Evolutionary conservation across 92 coral and sea anemone species (phyloP), one percentile per base, ranked within the genome.

Genomic region (Phenganax marumi): DNA sequence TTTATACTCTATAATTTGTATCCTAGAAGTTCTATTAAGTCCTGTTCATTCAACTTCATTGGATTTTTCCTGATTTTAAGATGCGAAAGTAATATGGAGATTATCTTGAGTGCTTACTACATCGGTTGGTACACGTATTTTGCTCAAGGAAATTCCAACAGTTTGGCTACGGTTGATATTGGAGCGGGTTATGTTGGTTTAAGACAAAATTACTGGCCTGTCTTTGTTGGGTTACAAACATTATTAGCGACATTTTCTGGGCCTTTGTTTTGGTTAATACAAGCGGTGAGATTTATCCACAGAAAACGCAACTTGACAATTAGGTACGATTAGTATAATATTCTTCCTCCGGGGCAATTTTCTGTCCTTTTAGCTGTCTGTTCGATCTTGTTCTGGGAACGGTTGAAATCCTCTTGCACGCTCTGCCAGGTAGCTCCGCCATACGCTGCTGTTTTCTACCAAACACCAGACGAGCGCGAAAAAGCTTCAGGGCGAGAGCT

Each of bases 101-200:
- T 83, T 18, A 54, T 81, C 8, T 79, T 79, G 14, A 77, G 90
- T 39, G 86, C 90, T 7, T 90, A 89, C 51, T 70, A 92, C 93
- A 75, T 95, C 68, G 98, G 98, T 17, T 91, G 91, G 77, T 92
- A 90, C 8, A 80, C 91, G 60, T 91, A 89, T 90, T 95, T 95
- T 84, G 75, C 93, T 3, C 90, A 84, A 24, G 98, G 97, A 12
- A 95, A 95, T 70, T 95, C 98, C 7, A 95, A 95, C 84, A 95
- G 98, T 79, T 73, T 95, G 22, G 91, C 98, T 2, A 90, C 97
- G 17, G 90, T 95, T 18, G 98, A 95, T 77, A 79, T 92, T 52
- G 93, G 93, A 55, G 91, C 98, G 74, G 98, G 97, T 79, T 95
- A 95, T 69, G 89, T 95, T 47, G 98, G 98, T 43, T 70, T 95